Conservation (phyloP, 92 coral and sea anemone genomes). For the Epizoanthus rinbou region DNA sequence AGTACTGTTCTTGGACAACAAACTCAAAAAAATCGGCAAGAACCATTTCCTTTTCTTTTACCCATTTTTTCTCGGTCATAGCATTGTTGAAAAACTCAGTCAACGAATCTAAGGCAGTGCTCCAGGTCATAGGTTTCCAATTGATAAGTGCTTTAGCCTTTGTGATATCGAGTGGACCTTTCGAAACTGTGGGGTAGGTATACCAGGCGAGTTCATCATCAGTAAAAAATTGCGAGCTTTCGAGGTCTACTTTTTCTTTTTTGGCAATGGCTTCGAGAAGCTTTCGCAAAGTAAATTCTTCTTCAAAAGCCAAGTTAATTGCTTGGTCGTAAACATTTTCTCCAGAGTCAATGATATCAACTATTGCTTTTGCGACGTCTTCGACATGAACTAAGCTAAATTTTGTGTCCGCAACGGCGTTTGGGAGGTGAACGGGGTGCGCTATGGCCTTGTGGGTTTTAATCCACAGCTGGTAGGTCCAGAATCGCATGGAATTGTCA, state of each 20-base stretch:
- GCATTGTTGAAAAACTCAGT: slow-evolving; percentile 80
- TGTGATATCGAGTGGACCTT: slow-evolving; percentile 86
- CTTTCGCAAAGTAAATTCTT: slow-evolving; percentile 79
- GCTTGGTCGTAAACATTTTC: slow-evolving; percentile 75
- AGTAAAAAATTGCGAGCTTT: slow-evolving; percentile 60
- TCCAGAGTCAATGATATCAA: slow-evolving; percentile 66
- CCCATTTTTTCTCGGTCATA: slow-evolving; percentile 69
- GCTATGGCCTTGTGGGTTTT: slow-evolving; percentile 75
- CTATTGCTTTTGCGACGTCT: slow-evolving; percentile 87
- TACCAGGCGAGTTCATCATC: slow-evolving; percentile 92
- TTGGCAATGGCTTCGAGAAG: slow-evolving; percentile 77
- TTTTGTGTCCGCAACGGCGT: slow-evolving; percentile 74
- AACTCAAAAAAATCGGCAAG: slow-evolving; percentile 86
- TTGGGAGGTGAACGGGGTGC: slow-evolving; percentile 92
- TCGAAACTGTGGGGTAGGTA: slow-evolving; percentile 87
- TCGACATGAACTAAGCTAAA: slow-evolving; percentile 92
- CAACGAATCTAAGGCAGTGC: slow-evolving; percentile 62
- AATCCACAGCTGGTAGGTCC: slow-evolving; percentile 98
- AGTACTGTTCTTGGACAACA: slow-evolving; percentile 82
- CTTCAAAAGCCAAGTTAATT: slow-evolving; percentile 88
- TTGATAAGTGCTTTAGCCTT: slow-evolving; percentile 76
- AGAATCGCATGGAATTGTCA: slow-evolving; percentile 91
- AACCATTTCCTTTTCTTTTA: slow-evolving; percentile 85
- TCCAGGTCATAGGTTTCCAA: slow-evolving; percentile 94
- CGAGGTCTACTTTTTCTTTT: slow-evolving; percentile 61